Base-by-base conservation (phyloP, 2,113 vertebrate species). In the Sisor rabdophorus region DNA sequence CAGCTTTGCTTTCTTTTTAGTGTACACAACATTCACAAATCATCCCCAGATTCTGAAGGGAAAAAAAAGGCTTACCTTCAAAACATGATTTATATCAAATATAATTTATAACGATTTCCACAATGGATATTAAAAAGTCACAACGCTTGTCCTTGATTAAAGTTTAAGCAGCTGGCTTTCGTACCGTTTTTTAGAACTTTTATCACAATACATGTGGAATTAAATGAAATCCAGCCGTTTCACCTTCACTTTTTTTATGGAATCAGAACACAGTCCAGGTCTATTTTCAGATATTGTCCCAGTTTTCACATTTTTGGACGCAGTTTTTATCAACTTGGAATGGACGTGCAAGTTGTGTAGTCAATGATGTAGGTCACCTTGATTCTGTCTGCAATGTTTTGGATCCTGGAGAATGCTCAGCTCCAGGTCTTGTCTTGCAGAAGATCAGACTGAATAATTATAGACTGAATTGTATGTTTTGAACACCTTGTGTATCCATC, bases 401-500 rank as follows among this genome's bases (percentile, higher is more conserved):
- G 56, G 28, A 50, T 76, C 61, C 16, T 64, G 50, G 30, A 24
- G 59, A 52, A 10, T 36, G n/a, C 9, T 28, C 11, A 19, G n/a
- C 20, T 72, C 36, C 24, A 24, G 36, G 8, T 71, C 36, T 28
- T 32, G 11, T n/a, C 44, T 30, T 10, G 26, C 1, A 19, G 16
- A 69, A 69, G 63, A 69, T 78, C 60, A 26, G 22, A 9, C 54
- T 77, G 55, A 83, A 75, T 89, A 87, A 79, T 86, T 73, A 13
- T 47, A 76, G 56, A 89, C 81, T 2, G 83, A 86, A 79, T 87
- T 82, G 83, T 92, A 91, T 44, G 90, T 78, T 79, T 50, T 89
- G 87, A 88, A 92, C 74, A 98, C 95, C 88, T 98, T 99, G 86
- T 97, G 93, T 89, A 99, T 97, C 97, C 97, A 98, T 76, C 93